These are phyloP conservation scores for Stegostoma tigrinum DNA, from an alignment of 2,113 vertebrate genomes.

Conservation along the genomic window DNA sequence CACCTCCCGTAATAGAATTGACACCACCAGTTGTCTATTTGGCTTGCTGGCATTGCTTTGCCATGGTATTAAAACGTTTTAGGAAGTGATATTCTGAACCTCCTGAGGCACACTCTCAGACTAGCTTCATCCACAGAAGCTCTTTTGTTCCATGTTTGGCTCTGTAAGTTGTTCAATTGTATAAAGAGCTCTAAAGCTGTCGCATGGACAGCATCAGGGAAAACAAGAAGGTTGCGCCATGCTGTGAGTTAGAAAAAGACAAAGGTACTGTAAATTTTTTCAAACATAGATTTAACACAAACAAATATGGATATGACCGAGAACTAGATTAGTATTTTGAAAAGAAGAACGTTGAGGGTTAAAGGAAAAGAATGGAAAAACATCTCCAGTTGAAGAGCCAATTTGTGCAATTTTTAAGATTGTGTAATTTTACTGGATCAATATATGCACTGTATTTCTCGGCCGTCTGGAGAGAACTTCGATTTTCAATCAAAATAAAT, in stretches of 20 bases:
- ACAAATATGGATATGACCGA: neutral
- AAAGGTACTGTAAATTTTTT: neutral
- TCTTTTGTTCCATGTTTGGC: neutral
- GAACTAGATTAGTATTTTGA: neutral
- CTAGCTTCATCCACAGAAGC: neutral
- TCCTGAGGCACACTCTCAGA: neutral
- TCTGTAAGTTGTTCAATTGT: neutral
- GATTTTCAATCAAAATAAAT: neutral
- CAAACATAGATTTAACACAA: neutral
- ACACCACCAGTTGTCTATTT: neutral
- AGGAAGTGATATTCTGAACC: neutral
- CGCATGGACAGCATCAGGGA: neutral
- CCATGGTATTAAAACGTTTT: no score
- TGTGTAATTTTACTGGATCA: neutral
- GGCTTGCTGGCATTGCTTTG: neutral
- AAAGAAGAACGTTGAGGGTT: neutral
- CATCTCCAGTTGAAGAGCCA: neutral
- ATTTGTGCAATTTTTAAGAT: neutral
- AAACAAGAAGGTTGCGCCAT: neutral
- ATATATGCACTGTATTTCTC: neutral
- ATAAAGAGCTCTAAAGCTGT: neutral
- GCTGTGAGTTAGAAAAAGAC: constrained; percentile 5
- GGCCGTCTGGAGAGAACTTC: neutral
- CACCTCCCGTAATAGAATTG: neutral
- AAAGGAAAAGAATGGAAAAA: neutral